These are phyloP conservation scores for Synaphobranchus kaupii DNA, from an alignment of 2,797 vertebrate species.

Conservation along the genomic window DNA sequence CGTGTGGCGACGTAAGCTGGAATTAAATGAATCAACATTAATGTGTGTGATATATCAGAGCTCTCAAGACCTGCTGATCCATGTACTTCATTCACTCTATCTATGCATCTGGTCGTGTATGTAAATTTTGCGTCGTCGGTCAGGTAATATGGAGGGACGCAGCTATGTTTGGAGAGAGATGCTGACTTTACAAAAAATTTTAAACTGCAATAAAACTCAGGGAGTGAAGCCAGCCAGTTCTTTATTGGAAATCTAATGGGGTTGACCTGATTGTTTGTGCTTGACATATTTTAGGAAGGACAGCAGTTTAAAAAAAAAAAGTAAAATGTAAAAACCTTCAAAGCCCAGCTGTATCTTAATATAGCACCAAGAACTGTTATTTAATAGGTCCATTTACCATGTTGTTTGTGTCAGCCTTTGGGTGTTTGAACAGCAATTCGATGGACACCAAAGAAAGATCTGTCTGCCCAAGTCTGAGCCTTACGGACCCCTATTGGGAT, in stretches of 20 bases:
- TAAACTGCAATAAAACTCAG: not conserved
- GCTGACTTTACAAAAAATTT: not conserved
- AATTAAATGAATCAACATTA: not conserved
- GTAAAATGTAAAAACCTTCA: not conserved
- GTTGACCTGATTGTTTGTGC: slow-evolving; percentile 8
- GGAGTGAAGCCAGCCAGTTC: not conserved
- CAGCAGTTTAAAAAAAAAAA: not conserved
- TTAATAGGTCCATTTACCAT: not conserved
- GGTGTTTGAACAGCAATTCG: not conserved
- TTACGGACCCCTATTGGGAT: not conserved
- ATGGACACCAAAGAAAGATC: not conserved
- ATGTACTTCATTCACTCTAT: not conserved
- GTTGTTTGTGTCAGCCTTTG: not conserved
- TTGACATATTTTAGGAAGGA: slow-evolving; percentile 18
- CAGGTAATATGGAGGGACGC: not conserved
- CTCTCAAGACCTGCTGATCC: not conserved
- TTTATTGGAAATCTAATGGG: slow-evolving; percentile 6
- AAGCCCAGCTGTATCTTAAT: slow-evolving; percentile 16
- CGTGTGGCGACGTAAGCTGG: not conserved
- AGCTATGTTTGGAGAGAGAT: not conserved
- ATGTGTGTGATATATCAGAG: not conserved
- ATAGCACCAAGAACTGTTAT: not conserved
- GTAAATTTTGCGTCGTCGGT: not conserved
- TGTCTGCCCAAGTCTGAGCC: not conserved
- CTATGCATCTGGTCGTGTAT: too few species aligned